These are phyloP conservation scores for Drosophila kanapiae DNA, from an alignment of 1,140 invertebrate genomes.

Conservation along the genomic window DNA sequence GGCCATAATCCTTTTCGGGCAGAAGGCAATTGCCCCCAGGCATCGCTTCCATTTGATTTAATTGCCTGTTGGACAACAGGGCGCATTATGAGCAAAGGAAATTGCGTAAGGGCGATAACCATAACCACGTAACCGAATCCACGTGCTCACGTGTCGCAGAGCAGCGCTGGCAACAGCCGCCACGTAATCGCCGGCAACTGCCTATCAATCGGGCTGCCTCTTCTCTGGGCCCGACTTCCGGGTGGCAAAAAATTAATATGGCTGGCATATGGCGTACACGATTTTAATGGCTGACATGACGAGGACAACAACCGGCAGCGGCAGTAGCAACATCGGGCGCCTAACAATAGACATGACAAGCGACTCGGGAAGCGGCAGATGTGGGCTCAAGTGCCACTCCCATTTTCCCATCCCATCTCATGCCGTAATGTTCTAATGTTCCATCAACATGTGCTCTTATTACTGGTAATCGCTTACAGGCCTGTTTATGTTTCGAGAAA, in stretches of 20 bases:
- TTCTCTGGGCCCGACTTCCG: conserved; percentile 15
- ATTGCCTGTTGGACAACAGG: conserved; percentile 45
- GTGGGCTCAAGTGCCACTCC: conserved; percentile 26
- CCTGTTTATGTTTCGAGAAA: conserved; percentile 2
- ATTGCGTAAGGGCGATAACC: conserved; percentile 78
- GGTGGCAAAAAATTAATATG: conserved; percentile 76
- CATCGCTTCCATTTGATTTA: conserved; percentile 31
- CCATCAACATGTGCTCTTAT: conserved; percentile 45
- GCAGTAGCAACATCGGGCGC: conserved; percentile 37
- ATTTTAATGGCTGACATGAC: conserved; percentile 65
- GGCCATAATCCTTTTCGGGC: conserved; percentile 26
- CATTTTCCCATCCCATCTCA: neutral
- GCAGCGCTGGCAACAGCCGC: conserved; percentile 17
- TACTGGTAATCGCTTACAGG: conserved; percentile 46
- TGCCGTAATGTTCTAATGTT: conserved; percentile 24
- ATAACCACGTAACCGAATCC: conserved; percentile 63
- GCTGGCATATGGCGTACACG: conserved; percentile 63
- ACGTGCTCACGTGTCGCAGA: conserved; percentile 58
- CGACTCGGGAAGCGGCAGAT: conserved; percentile 36
- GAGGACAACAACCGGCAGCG: conserved; percentile 37
- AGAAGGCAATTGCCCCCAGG: conserved; percentile 14
- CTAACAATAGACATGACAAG: conserved; percentile 70
- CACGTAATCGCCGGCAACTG: conserved; percentile 49
- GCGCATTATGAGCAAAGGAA: conserved; percentile 47
- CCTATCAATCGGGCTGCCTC: conserved; percentile 37